phyloP scores from a whole-genome alignment of 1,140 invertebrate species.

The Lerema accius region DNA sequence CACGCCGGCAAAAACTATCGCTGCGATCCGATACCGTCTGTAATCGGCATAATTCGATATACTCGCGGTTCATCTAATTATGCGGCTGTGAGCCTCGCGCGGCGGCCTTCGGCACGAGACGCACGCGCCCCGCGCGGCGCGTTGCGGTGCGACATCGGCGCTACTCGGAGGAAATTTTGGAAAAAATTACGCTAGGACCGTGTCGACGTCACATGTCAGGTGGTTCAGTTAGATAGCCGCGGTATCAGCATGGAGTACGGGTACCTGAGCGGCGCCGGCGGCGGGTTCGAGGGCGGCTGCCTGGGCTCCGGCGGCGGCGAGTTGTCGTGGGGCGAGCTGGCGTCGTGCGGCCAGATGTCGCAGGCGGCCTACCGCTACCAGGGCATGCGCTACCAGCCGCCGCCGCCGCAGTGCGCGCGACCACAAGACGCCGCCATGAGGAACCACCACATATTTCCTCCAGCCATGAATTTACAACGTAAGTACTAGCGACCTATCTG shows the following conservation, averaged over 20 bases:
- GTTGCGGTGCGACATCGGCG: constrained; percentile 54
- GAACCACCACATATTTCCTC: constrained; percentile 80
- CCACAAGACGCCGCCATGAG: constrained; percentile 76
- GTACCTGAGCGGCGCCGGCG: constrained; percentile 76
- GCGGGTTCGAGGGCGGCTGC: constrained; percentile 74
- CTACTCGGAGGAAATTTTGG: constrained; percentile 34
- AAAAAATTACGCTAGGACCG: constrained; percentile 26
- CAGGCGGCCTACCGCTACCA: constrained; percentile 88
- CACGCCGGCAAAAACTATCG: constrained; percentile 71
- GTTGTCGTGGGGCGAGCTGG: constrained; percentile 90
- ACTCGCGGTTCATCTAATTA: constrained; percentile 79
- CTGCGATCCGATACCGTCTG: constrained; percentile 72
- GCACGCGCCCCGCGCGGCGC: constrained; percentile 62
- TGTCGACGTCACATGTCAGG: constrained; percentile 55
- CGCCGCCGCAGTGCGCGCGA: constrained; percentile 75
- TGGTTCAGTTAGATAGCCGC: constrained; percentile 50
- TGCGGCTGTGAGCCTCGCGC: constrained; percentile 69
- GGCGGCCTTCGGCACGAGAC: constrained; percentile 47
- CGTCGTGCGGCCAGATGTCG: constrained; percentile 94
- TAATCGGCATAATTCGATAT: constrained; percentile 81
- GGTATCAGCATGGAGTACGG: constrained; percentile 75
- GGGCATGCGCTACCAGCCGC: constrained; percentile 81
- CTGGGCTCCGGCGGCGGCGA: constrained; percentile 69
- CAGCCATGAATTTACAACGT: constrained; percentile 81
- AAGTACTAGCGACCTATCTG: constrained; percentile 53